These are phyloP conservation scores for Rotaria magnacalcarata DNA, from an alignment of 2,888 invertebrate genomes.

Conservation along the genomic window DNA sequence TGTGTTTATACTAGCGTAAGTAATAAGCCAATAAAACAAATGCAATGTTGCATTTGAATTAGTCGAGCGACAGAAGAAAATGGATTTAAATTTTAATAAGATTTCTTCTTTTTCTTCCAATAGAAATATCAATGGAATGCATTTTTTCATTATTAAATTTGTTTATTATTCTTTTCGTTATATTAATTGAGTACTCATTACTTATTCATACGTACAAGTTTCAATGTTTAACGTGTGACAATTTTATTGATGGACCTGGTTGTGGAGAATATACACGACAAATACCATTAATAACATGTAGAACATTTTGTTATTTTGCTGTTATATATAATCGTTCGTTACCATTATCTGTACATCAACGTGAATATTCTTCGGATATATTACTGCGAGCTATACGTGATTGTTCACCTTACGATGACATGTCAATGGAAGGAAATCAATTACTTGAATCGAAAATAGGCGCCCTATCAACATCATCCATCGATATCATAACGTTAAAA, in stretches of 20 bases:
- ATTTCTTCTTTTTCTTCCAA: background rate
- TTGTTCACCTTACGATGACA: conserved; percentile 22
- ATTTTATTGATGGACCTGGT: conserved; percentile 17
- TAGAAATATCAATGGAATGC: background rate
- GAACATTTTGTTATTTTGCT: conserved; percentile 35
- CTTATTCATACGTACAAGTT: background rate
- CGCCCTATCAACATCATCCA: background rate
- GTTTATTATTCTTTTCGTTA: background rate
- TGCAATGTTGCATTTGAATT: background rate
- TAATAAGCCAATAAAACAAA: background rate
- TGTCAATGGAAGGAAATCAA: background rate
- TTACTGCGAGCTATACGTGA: conserved; percentile 18
- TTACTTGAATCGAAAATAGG: conserved; percentile 6
- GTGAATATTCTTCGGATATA: background rate
- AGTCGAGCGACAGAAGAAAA: background rate
- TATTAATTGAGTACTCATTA: background rate
- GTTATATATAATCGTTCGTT: background rate
- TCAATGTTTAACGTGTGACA: conserved; percentile 32
- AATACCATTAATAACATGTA: background rate
- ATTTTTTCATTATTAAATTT: background rate
- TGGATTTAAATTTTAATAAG: background rate
- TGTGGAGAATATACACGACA: conserved; percentile 19
- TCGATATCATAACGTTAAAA: background rate
- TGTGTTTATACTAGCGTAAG: background rate
- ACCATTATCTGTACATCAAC: background rate